Evolutionary conservation across 2,888 invertebrate species (phyloP), one percentile per base, ranked within the genome.

Genomic region (Salpingus planirostris): DNA sequence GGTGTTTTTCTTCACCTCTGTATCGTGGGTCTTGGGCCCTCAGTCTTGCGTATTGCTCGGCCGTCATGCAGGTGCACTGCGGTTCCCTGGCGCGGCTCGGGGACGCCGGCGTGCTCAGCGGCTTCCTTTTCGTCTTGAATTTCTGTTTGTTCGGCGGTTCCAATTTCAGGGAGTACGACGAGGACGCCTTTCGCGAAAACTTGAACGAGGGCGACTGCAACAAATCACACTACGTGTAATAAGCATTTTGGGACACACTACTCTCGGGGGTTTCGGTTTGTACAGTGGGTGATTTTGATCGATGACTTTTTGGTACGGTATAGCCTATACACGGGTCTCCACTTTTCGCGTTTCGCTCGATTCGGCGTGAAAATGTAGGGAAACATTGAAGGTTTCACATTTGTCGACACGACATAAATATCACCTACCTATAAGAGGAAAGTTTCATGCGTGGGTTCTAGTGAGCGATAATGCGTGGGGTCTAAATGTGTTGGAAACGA

Each of bases 141-240:
- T 87, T 87, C 67, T 84, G 83, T 71, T 86, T 87, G 65, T 74
- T 80, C 45, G 86, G 84, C 42, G 88, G 86, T 64, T 93, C 93
- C 71, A 91, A 73, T 73, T 89, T 89, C 65, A 95, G 78, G 61
- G 92, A 93, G 73, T 92, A 93, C 65, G 92, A 92, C 57, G 92
- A 92, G 53, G 92, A 90, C 60, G 92, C 91, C 76, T 95, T 95
- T 68, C 93, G 81, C 66, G 91, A 89, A 75, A 92, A 92, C 77
- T 92, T 92, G 80, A 91, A 93, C 70, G 91, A 88, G 65, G 91
- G 92, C 72, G 89, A 91, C 93, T 93, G 83, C 69, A 80, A 78
- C 68, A 71, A 67, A 70, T 73, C 73, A 71, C 70, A 73, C 73
- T 73, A 56, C 60, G 51, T 55, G 59, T 57, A 62, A 57, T 62